These are phyloP conservation scores for Climacteris rufus DNA, from an alignment of 2,113 vertebrate genomes.

Conservation along the genomic window DNA sequence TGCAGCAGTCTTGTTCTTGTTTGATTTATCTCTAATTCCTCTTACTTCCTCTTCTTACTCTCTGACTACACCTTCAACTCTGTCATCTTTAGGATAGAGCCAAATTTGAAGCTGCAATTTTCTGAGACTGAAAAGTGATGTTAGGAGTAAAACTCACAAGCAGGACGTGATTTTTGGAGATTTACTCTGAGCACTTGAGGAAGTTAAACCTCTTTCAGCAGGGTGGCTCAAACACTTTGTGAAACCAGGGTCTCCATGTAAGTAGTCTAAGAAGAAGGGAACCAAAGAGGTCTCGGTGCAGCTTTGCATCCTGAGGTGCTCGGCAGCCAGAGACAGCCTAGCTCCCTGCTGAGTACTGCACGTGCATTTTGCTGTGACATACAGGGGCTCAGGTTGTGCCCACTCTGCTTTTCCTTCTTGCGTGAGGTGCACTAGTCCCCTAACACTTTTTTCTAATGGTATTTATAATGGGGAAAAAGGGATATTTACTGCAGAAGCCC, in stretches of 20 bases:
- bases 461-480: background rate
- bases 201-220: background rate
- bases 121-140: background rate
- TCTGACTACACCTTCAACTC: background rate
- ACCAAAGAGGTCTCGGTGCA: background rate
- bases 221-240: background rate
- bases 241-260: background rate
- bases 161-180: background rate
- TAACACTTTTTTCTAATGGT: background rate
- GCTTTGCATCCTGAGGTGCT: background rate
- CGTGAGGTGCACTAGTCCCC: too few species aligned
- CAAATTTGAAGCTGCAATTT: background rate
- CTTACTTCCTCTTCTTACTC: background rate
- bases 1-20: background rate
- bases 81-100: background rate
- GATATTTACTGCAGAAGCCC: background rate
- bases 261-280: background rate
- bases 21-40: background rate
- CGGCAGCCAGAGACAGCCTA: background rate
- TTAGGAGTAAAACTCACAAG: background rate
- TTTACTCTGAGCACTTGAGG: background rate
- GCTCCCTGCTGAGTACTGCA: fast-evolving
- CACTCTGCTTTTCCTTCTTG: background rate
- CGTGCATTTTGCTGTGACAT: background rate
- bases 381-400: background rate